Evolutionary conservation across 2,888 invertebrate species (phyloP).

Genomic region (Eilema caniola): DNA sequence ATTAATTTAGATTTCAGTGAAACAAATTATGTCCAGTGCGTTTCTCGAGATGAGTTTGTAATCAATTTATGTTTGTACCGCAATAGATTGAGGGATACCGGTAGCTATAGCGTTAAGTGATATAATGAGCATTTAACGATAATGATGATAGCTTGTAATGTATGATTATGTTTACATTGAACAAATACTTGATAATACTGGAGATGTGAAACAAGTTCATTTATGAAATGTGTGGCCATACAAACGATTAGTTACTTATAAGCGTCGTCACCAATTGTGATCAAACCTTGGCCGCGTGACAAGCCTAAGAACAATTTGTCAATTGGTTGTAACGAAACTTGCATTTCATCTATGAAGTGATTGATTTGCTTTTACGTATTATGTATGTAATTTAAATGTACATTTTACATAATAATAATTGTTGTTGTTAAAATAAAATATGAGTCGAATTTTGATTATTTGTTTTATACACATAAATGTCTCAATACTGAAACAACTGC

Average conservation of each 20-base stretch:
- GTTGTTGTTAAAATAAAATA: slow-evolving; percentile 85
- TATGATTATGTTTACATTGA: slow-evolving; percentile 46
- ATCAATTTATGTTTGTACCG: slow-evolving; percentile 38
- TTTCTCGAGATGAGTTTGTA: slow-evolving; percentile 32
- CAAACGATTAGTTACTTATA: slow-evolving; percentile 41
- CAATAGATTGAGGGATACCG: slow-evolving; percentile 34
- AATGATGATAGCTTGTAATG: slow-evolving; percentile 43
- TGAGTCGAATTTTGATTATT: slow-evolving; percentile 51
- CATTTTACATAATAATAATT: slow-evolving; percentile 81
- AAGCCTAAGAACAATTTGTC: slow-evolving; percentile 48
- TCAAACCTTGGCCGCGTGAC: slow-evolving; percentile 23
- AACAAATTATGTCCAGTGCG: slow-evolving; percentile 49
- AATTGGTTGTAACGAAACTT: slow-evolving; percentile 53
- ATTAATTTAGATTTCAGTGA: slow-evolving; percentile 51
- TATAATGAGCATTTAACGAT: slow-evolving; percentile 59
- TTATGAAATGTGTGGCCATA: slow-evolving; percentile 58
- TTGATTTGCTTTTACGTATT: slow-evolving; percentile 76
- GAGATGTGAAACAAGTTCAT: slow-evolving; percentile 43
- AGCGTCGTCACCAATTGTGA: slow-evolving; percentile 35
- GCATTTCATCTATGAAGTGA: slow-evolving; percentile 69
- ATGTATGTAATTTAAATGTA: slow-evolving; percentile 80
- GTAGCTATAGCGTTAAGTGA: slow-evolving; percentile 59
- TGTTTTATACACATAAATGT: slow-evolving; percentile 14
- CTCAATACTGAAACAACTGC: neutral
- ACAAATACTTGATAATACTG: slow-evolving; percentile 46